Evolutionary conservation across 1,140 invertebrate genomes (phyloP), one percentile per base, ranked within the genome.

Genomic region (Laupala kohalensis): DNA sequence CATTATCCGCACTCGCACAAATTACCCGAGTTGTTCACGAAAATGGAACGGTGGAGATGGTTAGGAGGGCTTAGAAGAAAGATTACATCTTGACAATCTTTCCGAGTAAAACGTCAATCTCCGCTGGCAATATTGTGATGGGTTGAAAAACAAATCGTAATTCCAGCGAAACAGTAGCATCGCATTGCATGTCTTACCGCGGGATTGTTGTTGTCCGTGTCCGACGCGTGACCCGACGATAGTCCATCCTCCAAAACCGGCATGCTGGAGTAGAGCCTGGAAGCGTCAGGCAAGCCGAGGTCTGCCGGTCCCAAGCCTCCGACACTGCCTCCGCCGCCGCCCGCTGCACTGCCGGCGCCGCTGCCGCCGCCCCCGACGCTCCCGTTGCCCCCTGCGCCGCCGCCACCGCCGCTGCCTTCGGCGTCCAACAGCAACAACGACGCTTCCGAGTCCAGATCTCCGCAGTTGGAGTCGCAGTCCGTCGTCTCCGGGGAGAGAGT

Each of bases 211-310:
- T 95, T 95, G 78, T 96, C 95, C 0, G 88, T 92, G 80, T 97
- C 95, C 75, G 93, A 96, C 3, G 90, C 92, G 78, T 96, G 94
- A 19, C 94, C 95, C 65, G 91, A 93, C 67, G 94, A 89, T 74
- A 97, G 78, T 74, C 95, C 95, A 81, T 98, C 95, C 81, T 97
- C 95, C 13, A 97, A 86, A n/a, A 96, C 90, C 0, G 96, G 96
- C 92, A 97, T 93, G 75, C 92, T 89, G 9, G 84, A 85, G 74
- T 87, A 88, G 76, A 87, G 81, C 76, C 84, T 81, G 24, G 83
- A 77, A 13, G 83, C 82, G 75, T 86, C 84, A n/a, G 82, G 83
- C 78, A 84, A 81, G 9, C 15, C 69, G 37, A 53, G 37, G 37
- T 53, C 37, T 24, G 53, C 69, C 29, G 25, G 4, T n/a, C 24